Percentiles rank a stretch among this genome's conserved stretches.
Evolutionary conservation across 2,888 invertebrate genomes (phyloP).

Genomic region (Spisula solida): DNA sequence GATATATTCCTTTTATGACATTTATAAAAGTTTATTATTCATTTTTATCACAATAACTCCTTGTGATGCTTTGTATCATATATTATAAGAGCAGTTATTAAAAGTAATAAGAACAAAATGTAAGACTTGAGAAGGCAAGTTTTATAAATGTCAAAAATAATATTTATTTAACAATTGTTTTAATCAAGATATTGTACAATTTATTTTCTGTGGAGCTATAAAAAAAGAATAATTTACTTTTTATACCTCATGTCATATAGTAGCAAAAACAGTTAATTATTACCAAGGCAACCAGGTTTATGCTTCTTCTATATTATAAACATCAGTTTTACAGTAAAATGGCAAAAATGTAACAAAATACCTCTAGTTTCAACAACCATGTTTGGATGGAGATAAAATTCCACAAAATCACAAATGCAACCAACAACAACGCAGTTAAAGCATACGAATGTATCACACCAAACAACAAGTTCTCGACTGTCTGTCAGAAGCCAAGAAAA

Average conservation of each 20-base stretch:
- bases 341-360: neutral
- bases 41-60: neutral
- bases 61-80: neutral
- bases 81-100: neutral
- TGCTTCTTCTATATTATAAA: neutral
- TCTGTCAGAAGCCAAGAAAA: no score
- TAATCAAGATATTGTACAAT: neutral
- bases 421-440: no score
- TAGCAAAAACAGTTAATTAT: neutral
- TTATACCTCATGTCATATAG: constrained; percentile 11
- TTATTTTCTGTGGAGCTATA: neutral
- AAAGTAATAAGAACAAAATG: neutral
- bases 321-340: neutral
- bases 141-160: neutral
- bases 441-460: no score
- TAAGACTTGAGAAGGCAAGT: neutral
- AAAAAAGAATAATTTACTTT: neutral
- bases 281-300: neutral
- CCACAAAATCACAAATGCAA: neutral
- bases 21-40: neutral
- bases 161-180: neutral
- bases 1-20: no score
- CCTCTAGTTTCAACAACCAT: constrained; percentile 16
- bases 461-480: no score
- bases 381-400: neutral